Percentiles rank a stretch among this genome's conserved stretches.
These are phyloP conservation scores for Pipistrellus kuhlii DNA, from an alignment of 2,797 vertebrate species.

Conservation along the genomic window DNA sequence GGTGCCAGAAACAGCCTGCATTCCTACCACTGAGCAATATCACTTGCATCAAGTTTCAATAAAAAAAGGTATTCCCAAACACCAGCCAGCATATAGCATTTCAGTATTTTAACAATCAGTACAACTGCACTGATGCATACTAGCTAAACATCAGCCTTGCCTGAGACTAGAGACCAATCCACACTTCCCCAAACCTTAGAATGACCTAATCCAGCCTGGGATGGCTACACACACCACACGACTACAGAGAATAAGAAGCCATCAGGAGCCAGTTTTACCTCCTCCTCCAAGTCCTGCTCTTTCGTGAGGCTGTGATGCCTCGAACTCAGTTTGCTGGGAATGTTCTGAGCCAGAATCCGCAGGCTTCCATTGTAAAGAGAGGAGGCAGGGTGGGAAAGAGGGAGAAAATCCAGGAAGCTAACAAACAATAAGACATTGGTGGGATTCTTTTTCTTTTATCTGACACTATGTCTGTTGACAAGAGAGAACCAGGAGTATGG, in stretches of 20 bases:
- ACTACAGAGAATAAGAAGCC: background rate
- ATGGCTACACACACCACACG: too few species aligned
- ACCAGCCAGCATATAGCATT: background rate
- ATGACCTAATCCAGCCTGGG: background rate
- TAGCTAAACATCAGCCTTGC: background rate
- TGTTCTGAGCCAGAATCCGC: background rate
- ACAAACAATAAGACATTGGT: conserved; percentile 27
- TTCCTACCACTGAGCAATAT: background rate
- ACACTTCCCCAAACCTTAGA: background rate
- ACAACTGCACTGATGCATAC: background rate
- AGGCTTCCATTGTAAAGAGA: conserved; percentile 34
- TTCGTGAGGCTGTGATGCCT: background rate
- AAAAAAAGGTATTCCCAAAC: background rate
- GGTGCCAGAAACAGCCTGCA: background rate
- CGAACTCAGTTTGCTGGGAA: background rate
- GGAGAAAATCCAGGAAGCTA: background rate
- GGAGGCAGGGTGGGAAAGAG: background rate
- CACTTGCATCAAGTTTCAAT: background rate
- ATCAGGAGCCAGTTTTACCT: background rate
- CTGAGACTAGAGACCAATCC: background rate
- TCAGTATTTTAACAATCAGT: background rate
- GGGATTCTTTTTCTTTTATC: conserved; percentile 55
- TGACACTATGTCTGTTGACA: conserved; percentile 19
- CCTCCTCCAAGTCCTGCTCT: background rate
- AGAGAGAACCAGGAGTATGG: conserved; percentile 60